Conservation (phyloP, 2,888 invertebrate genomes). For the Hydropsyche betteni region DNA sequence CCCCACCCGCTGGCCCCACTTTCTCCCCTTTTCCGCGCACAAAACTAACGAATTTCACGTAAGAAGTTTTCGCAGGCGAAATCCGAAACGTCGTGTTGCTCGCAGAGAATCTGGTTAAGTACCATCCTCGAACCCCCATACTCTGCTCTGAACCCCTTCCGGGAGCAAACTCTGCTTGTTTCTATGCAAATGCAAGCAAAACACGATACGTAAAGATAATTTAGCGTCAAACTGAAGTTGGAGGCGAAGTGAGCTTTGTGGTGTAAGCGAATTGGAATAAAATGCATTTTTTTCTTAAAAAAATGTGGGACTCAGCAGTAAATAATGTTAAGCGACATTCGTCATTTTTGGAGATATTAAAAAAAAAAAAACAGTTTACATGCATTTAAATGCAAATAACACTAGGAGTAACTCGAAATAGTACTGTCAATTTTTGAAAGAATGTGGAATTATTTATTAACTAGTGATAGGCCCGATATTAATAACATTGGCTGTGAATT, state of each 20-base stretch:
- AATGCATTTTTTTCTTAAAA: not conserved
- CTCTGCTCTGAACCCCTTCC: not conserved
- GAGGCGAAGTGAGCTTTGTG: not conserved
- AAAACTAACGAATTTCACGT: constrained; percentile 27
- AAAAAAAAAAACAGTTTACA: too few species aligned
- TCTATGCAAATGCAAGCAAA: constrained; percentile 31
- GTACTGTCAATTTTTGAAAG: too few species aligned
- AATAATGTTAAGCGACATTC: too few species aligned
- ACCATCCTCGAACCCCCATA: not conserved
- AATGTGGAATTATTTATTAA: too few species aligned
- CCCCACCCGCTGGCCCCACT: too few species aligned
- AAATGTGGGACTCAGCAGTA: too few species aligned
- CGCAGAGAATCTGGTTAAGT: constrained; percentile 17
- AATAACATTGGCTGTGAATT: too few species aligned
- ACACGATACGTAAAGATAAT: constrained; percentile 27
- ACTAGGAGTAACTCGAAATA: too few species aligned
- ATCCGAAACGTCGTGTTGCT: constrained; percentile 21
- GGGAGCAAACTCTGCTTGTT: not conserved
- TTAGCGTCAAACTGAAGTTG: constrained; percentile 11
- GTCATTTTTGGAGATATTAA: too few species aligned
- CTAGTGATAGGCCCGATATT: too few species aligned
- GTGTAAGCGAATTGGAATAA: constrained; percentile 6
- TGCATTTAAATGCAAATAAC: too few species aligned
- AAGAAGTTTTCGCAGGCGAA: not conserved
- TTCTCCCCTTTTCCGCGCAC: not conserved